These are phyloP conservation scores for Apogon hyalosoma DNA, from an alignment of 2,797 vertebrate species.

Conservation along the genomic window DNA sequence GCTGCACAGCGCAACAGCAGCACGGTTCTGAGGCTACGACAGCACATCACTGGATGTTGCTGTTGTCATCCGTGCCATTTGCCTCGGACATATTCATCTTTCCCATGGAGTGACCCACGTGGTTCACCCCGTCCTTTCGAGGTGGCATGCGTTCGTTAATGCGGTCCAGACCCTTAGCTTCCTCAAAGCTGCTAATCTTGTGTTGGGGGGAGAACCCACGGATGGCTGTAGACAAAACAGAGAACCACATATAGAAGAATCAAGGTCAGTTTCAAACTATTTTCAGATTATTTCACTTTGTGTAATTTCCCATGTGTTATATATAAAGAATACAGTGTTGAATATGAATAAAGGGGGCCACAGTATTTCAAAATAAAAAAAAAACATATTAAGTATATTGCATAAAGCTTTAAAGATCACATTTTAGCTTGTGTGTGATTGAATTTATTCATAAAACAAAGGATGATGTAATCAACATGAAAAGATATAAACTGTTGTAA, in stretches of 20 bases:
- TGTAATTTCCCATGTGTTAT: neutral
- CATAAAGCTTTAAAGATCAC: neutral
- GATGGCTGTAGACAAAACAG: constrained; percentile 76
- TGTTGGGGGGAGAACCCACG: constrained; percentile 89
- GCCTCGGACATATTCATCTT: constrained; percentile 89
- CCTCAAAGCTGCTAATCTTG: constrained; percentile 88
- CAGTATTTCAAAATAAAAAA: neutral
- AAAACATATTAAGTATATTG: neutral
- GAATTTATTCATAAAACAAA: too few species aligned
- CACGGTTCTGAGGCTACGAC: constrained; percentile 63
- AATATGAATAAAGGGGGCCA: neutral
- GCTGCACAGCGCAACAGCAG: constrained; percentile 69
- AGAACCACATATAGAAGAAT: constrained; percentile 34
- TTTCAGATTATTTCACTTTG: neutral
- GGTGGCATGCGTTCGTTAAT: constrained; percentile 90
- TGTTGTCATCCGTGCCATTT: constrained; percentile 89
- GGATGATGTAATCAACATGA: neutral
- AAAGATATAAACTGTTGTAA: neutral
- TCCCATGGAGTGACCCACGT: constrained; percentile 87
- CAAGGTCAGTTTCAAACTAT: constrained; percentile 13
- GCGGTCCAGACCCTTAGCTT: constrained; percentile 88
- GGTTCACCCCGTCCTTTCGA: constrained; percentile 85
- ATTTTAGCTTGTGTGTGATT: neutral
- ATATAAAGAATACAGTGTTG: neutral
- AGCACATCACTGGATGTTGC: constrained; percentile 87